Evolutionary conservation across 2,797 vertebrate genomes (phyloP).

Genomic region (Neosilurus mollespiculum): DNA sequence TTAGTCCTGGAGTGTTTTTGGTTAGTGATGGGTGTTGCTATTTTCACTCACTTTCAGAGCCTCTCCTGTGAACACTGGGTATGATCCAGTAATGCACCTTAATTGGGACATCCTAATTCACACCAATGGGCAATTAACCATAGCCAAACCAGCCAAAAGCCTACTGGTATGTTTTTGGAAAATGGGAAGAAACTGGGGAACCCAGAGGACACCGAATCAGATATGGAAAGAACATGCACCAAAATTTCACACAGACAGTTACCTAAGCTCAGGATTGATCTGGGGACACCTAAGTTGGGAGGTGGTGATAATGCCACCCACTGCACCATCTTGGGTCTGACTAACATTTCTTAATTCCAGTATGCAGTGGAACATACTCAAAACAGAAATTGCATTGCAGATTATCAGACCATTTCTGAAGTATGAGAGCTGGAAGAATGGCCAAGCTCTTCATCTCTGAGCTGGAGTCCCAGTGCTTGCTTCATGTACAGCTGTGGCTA

Average conservation of each 20-base stretch:
- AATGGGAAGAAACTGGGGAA: background rate
- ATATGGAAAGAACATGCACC: background rate
- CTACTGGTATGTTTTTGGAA: background rate
- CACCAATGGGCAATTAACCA: background rate
- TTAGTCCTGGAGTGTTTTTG: background rate
- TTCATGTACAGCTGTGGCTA: conserved; percentile 64
- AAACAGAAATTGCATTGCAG: background rate
- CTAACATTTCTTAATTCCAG: background rate
- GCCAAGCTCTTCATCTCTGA: conserved; percentile 59
- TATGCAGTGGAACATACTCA: background rate
- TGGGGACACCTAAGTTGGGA: background rate
- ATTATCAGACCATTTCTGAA: conserved; percentile 23
- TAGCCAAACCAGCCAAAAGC: background rate
- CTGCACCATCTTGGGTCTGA: background rate
- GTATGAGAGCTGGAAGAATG: conserved; percentile 26
- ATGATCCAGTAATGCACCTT: background rate
- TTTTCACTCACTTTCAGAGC: background rate
- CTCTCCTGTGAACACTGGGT: background rate
- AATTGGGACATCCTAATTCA: background rate
- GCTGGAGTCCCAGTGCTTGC: conserved; percentile 63
- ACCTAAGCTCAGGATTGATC: background rate
- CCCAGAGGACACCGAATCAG: background rate
- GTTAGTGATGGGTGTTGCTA: background rate
- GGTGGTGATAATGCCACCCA: background rate
- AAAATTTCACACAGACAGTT: background rate